These are phyloP conservation scores for Apodemus agrarius DNA, from an alignment of 2,797 vertebrate species.

Conservation along the genomic window DNA sequence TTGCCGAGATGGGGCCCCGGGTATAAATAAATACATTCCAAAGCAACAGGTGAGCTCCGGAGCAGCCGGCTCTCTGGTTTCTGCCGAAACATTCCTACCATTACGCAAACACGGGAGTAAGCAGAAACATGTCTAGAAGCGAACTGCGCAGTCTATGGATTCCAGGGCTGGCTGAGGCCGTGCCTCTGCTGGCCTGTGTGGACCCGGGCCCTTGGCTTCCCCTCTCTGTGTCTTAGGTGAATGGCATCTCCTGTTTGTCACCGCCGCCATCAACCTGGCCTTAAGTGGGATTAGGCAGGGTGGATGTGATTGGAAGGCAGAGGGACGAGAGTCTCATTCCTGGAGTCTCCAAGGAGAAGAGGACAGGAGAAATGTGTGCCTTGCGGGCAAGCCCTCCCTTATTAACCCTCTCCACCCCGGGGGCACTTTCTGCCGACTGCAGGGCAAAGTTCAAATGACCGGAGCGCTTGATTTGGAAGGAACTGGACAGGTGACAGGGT, in stretches of 20 bases:
- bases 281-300: neutral
- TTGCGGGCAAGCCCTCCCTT: neutral
- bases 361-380: neutral
- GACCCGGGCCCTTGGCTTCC: neutral
- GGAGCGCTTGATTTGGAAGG: neutral
- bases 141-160: constrained; percentile 24
- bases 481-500: neutral
- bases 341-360: neutral
- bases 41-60: constrained; percentile 79
- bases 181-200: constrained; percentile 48
- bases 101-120: constrained; percentile 75
- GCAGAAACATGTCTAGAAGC: constrained; percentile 64
- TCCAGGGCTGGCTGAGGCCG: constrained; percentile 1
- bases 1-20: constrained; percentile 60
- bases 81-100: constrained; percentile 75
- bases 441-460: neutral
- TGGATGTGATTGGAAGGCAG: neutral
- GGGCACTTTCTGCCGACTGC: neutral
- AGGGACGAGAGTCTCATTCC: neutral
- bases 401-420: neutral
- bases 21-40: constrained; percentile 79
- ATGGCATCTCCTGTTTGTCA: neutral
- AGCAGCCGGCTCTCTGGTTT: constrained; percentile 68
- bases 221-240: constrained; percentile 66
- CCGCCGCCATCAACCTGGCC: neutral